Percentiles rank a stretch among this genome's conserved stretches.
Conservation (phyloP, 2,888 invertebrate genomes). For the Eupithecia pulchellata region DNA sequence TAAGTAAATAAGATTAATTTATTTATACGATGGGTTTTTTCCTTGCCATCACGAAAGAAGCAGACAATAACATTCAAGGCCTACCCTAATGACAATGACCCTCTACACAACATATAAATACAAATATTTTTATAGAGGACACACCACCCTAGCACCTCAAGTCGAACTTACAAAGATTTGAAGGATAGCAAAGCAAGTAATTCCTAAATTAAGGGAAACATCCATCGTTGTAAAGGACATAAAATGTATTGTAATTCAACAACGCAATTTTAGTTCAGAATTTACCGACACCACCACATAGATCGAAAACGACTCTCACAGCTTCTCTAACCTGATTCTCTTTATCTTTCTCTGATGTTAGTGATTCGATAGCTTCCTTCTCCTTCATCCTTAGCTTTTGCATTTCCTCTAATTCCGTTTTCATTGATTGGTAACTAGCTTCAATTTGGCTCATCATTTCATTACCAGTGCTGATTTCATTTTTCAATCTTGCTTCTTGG, state of each 20-base stretch:
- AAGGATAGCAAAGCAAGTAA: neutral
- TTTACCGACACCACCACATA: constrained; percentile 42
- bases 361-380: constrained; percentile 58
- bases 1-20: too few species aligned
- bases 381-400: constrained; percentile 58
- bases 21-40: too few species aligned
- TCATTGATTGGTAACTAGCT: constrained; percentile 54
- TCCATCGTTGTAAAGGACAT: neutral
- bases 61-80: too few species aligned
- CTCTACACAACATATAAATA: too few species aligned
- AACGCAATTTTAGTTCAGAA: constrained; percentile 19
- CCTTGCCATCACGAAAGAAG: neutral
- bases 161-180: too few species aligned
- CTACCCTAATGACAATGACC: too few species aligned
- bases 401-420: constrained; percentile 57
- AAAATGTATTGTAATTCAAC: constrained; percentile 8
- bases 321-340: constrained; percentile 71
- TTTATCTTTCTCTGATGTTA: constrained; percentile 60
- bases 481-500: constrained; percentile 49
- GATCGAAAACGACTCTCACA: constrained; percentile 45
- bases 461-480: constrained; percentile 56
- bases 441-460: constrained; percentile 51
- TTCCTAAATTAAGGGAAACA: too few species aligned
- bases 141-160: too few species aligned
- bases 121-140: too few species aligned